These are phyloP conservation scores for Ctenosaura bakeri DNA, from an alignment of 2,797 vertebrate genomes.

Conservation along the genomic window DNA sequence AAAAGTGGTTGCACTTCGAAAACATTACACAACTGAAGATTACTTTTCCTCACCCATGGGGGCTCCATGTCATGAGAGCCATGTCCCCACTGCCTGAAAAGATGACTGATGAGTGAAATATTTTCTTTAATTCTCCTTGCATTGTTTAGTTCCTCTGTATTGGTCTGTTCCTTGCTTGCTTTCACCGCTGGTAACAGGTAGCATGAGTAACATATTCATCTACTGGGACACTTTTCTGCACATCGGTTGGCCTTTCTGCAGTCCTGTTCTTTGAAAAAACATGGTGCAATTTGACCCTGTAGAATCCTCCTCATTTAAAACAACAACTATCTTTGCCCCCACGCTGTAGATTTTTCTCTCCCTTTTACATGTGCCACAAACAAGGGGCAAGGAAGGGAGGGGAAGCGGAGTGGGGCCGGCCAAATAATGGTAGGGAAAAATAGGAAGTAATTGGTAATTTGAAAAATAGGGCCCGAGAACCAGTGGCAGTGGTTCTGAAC, in stretches of 20 bases:
- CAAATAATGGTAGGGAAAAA: slow-evolving; percentile 38
- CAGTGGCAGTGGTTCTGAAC: slow-evolving; percentile 64
- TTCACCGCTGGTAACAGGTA: not conserved
- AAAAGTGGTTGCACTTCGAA: too few relatives aligned
- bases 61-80: too few relatives aligned
- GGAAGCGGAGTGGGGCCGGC: slow-evolving; percentile 4
- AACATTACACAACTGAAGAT: too few relatives aligned
- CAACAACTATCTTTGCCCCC: not conserved
- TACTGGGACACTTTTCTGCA: not conserved
- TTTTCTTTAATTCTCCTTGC: not conserved
- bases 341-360: not conserved
- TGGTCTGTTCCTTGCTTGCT: not conserved
- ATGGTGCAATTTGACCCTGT: not conserved
- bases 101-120: not conserved
- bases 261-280: not conserved
- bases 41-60: too few relatives aligned
- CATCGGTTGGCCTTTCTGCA: not conserved
- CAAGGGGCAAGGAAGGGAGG: accelerated
- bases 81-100: too few relatives aligned
- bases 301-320: not conserved
- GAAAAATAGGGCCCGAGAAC: slow-evolving; percentile 53
- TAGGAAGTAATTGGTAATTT: slow-evolving; percentile 62
- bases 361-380: not conserved
- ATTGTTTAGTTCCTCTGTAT: not conserved
- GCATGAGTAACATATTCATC: not conserved